Evolutionary conservation across 2,113 vertebrate species (phyloP), one percentile per base, ranked within the genome.

Genomic region (Ciconia stormi): DNA sequence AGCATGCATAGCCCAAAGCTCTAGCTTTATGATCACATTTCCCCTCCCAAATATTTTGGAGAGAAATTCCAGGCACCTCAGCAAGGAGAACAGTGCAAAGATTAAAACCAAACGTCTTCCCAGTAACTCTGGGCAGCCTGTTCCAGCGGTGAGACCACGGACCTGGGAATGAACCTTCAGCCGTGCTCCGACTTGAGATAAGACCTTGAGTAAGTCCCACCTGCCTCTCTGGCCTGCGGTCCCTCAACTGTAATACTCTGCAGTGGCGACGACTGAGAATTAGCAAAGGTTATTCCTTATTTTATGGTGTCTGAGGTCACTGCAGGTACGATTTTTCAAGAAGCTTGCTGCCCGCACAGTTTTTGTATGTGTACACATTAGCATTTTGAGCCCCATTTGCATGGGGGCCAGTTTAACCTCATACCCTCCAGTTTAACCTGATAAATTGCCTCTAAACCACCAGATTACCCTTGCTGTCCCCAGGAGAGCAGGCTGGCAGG

Each of bases 41-140:
- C 69, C 72, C 94, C 83, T 93, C 82, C 96, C 93, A 97, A 97
- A 96, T 97, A 97, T 82, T 96, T 97, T 97, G 95, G 98, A 98
- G 98, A 97, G 96, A 98, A 97, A 97, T 98, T 98, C 98, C 98
- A 98, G 97, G 98, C 96, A 95, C 84, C 90, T 94, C 98, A 97
- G 97, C 97, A 98, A 96, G 97, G 95, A 98, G 97, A 98, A 97
- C 97, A 98, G 98, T 89, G 93, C 93, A 96, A 95, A 96, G 93
- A 96, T 95, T 92, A 91, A 96, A 97, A 92, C 8, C 82, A 90
- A 93, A 72, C 56, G 1, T 20, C 61, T 30, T 71, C 34, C 69
- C 77, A 69, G 86, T 66, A 87, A 87, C 56, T 91, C 67, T 29
- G 38, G 82, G 63, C 91, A 93, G 91, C 19, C 65, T 42, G 36